These are phyloP conservation scores for Peromyscus polionotus DNA, from an alignment of 2,113 vertebrate species.

Conservation along the genomic window DNA sequence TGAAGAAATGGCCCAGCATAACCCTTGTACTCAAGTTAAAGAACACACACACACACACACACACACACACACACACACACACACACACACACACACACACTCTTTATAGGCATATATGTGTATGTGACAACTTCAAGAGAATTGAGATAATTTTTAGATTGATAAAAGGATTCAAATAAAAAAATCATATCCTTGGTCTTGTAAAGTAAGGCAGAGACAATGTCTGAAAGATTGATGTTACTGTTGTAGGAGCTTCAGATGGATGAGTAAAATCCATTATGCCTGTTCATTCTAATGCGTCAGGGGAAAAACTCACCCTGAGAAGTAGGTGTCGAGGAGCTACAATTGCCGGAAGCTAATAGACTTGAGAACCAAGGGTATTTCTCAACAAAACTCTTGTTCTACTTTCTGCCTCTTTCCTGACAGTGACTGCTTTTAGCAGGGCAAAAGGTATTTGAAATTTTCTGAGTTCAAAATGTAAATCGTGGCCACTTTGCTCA, in stretches of 20 bases:
- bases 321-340: not conserved
- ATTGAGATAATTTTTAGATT: conserved; percentile 28
- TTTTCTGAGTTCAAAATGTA: conserved; percentile 62
- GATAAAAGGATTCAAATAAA: not conserved
- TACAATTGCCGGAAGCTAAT: conserved; percentile 26
- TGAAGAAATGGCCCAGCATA: not conserved
- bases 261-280: conserved; percentile 37
- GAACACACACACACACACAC: too few relatives aligned
- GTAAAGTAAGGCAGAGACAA: not conserved
- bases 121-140: not conserved
- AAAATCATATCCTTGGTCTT: not conserved
- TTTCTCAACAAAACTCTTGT: conserved; percentile 58
- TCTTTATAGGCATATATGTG: too few relatives aligned
- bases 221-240: not conserved
- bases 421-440: conserved; percentile 72
- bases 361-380: conserved; percentile 20
- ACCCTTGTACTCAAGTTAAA: not conserved
- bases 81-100: too few relatives aligned
- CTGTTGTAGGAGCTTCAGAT: conserved; percentile 19
- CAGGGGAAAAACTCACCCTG: not conserved
- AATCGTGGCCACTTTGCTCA: conserved; percentile 50
- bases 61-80: too few relatives aligned
- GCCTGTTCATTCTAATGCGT: conserved; percentile 13
- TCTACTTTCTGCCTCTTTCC: conserved; percentile 59
- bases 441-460: conserved; percentile 58